Evolutionary conservation across 2,113 vertebrate species (phyloP).

Genomic region (Callospermophilus lateralis): DNA sequence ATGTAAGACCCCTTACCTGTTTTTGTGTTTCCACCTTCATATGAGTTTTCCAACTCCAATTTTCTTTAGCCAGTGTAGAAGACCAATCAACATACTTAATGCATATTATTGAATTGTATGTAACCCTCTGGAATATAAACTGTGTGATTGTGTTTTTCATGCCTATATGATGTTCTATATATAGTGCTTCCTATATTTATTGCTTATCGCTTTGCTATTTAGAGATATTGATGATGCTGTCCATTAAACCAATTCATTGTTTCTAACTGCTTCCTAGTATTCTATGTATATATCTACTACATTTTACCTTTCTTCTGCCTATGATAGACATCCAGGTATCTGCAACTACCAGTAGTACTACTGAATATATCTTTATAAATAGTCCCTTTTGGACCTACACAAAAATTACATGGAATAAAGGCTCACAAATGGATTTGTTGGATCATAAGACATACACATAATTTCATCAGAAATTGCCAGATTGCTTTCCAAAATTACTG

Average conservation of each 20-base stretch:
- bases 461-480: not conserved
- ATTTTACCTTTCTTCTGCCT: not conserved
- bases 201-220: not conserved
- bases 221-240: not conserved
- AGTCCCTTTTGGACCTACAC: not conserved
- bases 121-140: not conserved
- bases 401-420: not conserved
- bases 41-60: not conserved
- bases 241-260: not conserved
- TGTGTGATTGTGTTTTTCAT: not conserved
- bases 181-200: not conserved
- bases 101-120: not conserved
- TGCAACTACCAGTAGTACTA: not conserved
- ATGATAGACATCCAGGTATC: not conserved
- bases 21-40: not conserved
- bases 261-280: not conserved
- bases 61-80: not conserved
- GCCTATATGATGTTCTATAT: not conserved
- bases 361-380: not conserved
- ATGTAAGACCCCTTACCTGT: too few relatives aligned
- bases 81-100: not conserved
- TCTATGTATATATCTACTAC: not conserved
- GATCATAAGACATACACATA: not conserved
- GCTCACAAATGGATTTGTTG: not conserved
- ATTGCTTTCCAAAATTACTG: not conserved